Evolutionary conservation across 1,140 invertebrate species (phyloP), one percentile per base, ranked within the genome.

Genomic region (Drosophila grimshawi): DNA sequence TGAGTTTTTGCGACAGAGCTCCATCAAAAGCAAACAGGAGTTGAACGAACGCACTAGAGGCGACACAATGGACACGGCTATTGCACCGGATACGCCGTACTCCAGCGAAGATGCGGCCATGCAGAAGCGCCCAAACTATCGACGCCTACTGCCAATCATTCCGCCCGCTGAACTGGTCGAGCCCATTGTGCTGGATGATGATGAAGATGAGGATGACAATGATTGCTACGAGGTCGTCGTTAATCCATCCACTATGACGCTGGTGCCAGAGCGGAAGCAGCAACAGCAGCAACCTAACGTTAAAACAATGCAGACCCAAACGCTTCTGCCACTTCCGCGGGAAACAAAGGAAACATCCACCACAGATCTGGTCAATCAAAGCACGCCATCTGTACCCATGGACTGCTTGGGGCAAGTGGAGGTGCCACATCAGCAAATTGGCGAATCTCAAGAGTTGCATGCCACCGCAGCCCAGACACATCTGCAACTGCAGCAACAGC

Each of bases 161-260:
- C 64, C 69, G 8, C 11, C 19, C 11, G 39, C 33, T 0, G 27
- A 56, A 6, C 53, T 33, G 48, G 37, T 27, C 4, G 85, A 86
- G 10, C 81, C 72, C 5, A 86, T 88, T 61, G 65, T 83, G 5
- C 61, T 88, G 3, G 83, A 80, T 33, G 83, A 86, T n/a, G 82
- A 86, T n/a, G 82, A 86, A 10, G 83, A 86, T 6, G 82, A 86
- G 5, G 55, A 69, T 27, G 68, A 73, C 6, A 64, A 75, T 49
- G 81, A 86, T 63, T 88, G 85, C 5, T 66, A 67, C 33, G 80
- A 89, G 48, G 83, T 88, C 1, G 65, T 39, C 39, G 35, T 29
- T 32, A 75, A 52, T 53, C 76, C 32, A 68, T 88, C 85, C 0
- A 7, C 56, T 3, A 49, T 27, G 7, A 88, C 85, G 4, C 27